Evolutionary conservation across 2,797 vertebrate genomes (phyloP).

Genomic region (Sternotherus odoratus): DNA sequence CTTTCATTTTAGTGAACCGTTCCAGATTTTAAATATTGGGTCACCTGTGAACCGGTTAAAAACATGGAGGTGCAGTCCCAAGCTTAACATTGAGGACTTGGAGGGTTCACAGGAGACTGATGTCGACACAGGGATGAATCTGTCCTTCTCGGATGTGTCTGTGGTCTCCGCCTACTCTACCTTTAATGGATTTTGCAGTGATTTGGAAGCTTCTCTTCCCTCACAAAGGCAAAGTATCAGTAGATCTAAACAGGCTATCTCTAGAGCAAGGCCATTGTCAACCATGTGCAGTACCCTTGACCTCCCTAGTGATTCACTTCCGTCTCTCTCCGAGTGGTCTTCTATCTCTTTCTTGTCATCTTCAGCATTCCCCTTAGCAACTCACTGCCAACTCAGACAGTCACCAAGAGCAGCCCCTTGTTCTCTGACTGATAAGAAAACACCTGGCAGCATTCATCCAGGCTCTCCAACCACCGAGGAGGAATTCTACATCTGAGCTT

Average conservation of each 20-base stretch:
- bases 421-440: slow-evolving; percentile 35
- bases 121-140: slow-evolving; percentile 91
- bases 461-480: slow-evolving; percentile 72
- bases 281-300: slow-evolving; percentile 13
- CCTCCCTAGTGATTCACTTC: slow-evolving; percentile 46
- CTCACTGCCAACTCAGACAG: slow-evolving; percentile 44
- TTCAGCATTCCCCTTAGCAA: slow-evolving; percentile 36
- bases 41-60: slow-evolving; percentile 19
- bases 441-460: background rate
- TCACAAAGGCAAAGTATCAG: background rate
- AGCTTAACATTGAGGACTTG: slow-evolving; percentile 87
- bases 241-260: slow-evolving; percentile 9
- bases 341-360: slow-evolving; percentile 33
- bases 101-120: slow-evolving; percentile 92
- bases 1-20: slow-evolving; percentile 55
- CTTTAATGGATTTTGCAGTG: slow-evolving; percentile 74
- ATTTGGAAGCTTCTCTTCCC: slow-evolving; percentile 50
- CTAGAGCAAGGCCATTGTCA: slow-evolving; percentile 43
- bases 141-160: slow-evolving; percentile 88
- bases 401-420: background rate
- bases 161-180: slow-evolving; percentile 91
- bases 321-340: slow-evolving; percentile 65
- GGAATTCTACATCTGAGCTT: slow-evolving; percentile 91
- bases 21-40: slow-evolving; percentile 66
- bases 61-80: slow-evolving; percentile 56